Base-by-base conservation (phyloP, 1,140 invertebrate genomes). In the Drosophila parabipectinata region DNA sequence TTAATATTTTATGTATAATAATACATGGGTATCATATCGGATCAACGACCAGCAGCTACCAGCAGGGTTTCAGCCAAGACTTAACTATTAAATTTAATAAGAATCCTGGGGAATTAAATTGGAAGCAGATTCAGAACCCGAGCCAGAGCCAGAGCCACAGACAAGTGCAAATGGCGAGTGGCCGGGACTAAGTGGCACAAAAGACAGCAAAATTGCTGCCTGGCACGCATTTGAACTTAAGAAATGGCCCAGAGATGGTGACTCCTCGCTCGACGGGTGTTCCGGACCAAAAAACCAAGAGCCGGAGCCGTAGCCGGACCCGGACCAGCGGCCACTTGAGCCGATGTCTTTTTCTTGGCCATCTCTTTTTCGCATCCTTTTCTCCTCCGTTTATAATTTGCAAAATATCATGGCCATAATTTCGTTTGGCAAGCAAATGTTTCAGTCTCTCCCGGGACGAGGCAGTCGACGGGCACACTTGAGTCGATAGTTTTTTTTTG, bases 391-490 rank as follows among this genome's bases (percentile, higher is more conserved):
- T 58, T 53, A 64, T 82, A 64, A 60, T 72, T 61, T 66, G 77
- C 75, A 72, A 77, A 77, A 77, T 62, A 54, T 77, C 62, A 55
- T 79, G 71, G 79, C 60, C 61, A 85, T 77, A 80, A 84, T 83
- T 84, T 84, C 71, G 74, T 76, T 82, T 71, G 71, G 58, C 57
- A 59, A 39, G 30, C 62, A 66, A 72, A 73, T 73, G 59, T 47
- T 47, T 71, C 45, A 34, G 30, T 64, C 58, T 32, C 47, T 41
- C 56, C 68, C 59, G 53, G 56, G 51, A 44, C 32, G 37, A 21
- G 66, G 62, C 61, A 57, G 48, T 55, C 47, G 28, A 50, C 60
- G 45, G 37, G 66, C 82, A 87, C 78, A 87, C 61, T 87, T 76
- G 82, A 78, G 81, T 87, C 82, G 63, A 69, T 39, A 21, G 26